Evolutionary conservation across 2,113 vertebrate genomes (phyloP), one percentile per base, ranked within the genome.

Genomic region (Promerops cafer): DNA sequence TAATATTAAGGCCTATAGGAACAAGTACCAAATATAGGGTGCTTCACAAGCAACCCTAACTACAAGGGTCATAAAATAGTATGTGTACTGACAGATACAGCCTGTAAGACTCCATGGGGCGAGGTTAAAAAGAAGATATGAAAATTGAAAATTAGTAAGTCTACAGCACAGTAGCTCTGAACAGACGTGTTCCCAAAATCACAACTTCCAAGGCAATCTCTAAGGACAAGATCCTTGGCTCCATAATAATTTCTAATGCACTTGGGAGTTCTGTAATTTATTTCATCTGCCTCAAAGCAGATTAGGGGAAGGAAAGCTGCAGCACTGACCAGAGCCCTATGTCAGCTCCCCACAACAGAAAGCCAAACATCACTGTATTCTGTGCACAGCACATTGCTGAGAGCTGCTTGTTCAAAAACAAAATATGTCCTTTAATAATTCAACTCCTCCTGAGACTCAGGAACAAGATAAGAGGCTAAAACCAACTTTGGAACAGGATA

Each of bases 61-160:
- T 82, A 74, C 50, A 82, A 84, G 37, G 64, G 65, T 83, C 75
- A 87, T 87, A 87, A 94, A 96, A 60, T 13, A 68, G 19, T 42
- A 76, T 22, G 47, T 28, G n/a, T 56, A 91, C 30, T 74, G 87
- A 60, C 72, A 87, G 81, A 54, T 83, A 74, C 13, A 93, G 76
- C 63, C 88, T 75, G 5, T 53, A 91, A 94, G 45, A 69, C 42
- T 80, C 89, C 56, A 42, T 5, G 4, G 31, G 13, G 83, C 16
- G 27, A 81, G 18, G 42, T 88, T 93, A 87, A 92, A 94, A 96
- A 83, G 40, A 76, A 80, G 33, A 87, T 56, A 53, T 6, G 19
- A 90, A 92, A 83, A 83, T 87, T 54, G 80, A 94, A 94, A 94
- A 95, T 93, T 91, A 88, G 22, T 88, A 95, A 82, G 23, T 79